Evolutionary conservation across 2,113 vertebrate species (phyloP).

Genomic region (Percopsis transmontana): DNA sequence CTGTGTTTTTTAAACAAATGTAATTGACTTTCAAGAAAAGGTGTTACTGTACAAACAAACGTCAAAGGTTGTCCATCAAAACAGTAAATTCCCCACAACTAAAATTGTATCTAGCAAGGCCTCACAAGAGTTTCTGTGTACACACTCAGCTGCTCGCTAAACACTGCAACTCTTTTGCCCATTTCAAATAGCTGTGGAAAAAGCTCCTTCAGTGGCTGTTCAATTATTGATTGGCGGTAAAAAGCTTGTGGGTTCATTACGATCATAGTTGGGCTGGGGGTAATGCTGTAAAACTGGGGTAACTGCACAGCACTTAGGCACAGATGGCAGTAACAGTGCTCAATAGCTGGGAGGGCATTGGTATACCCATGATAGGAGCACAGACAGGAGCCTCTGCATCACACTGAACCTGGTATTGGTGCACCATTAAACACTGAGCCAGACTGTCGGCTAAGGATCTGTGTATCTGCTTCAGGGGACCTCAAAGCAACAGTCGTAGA

Average conservation of each 20-base stretch:
- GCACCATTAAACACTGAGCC: slow-evolving; percentile 71
- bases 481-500: slow-evolving; percentile 78
- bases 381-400: slow-evolving; percentile 60
- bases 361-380: slow-evolving; percentile 18
- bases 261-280: slow-evolving; percentile 70
- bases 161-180: slow-evolving; percentile 51
- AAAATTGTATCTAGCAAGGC: slow-evolving; percentile 32
- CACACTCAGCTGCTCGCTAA: slow-evolving; percentile 51
- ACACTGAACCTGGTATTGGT: slow-evolving; percentile 60
- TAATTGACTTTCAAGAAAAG: too few species aligned
- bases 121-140: neutral
- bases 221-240: slow-evolving; percentile 77
- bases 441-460: slow-evolving; percentile 76
- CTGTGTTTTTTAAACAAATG: too few species aligned
- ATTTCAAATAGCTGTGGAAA: slow-evolving; percentile 62
- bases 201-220: slow-evolving; percentile 65
- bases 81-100: slow-evolving; percentile 10
- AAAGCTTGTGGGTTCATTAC: slow-evolving; percentile 74
- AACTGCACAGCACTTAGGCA: slow-evolving; percentile 73
- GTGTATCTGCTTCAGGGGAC: slow-evolving; percentile 78
- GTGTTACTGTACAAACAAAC: neutral
- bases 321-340: slow-evolving; percentile 69
- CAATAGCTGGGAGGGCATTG: slow-evolving; percentile 65
- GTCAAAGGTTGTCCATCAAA: too few species aligned
- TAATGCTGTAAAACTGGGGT: slow-evolving; percentile 68